Conservation (phyloP, 2,113 vertebrate species). For the Plecotus auritus region DNA sequence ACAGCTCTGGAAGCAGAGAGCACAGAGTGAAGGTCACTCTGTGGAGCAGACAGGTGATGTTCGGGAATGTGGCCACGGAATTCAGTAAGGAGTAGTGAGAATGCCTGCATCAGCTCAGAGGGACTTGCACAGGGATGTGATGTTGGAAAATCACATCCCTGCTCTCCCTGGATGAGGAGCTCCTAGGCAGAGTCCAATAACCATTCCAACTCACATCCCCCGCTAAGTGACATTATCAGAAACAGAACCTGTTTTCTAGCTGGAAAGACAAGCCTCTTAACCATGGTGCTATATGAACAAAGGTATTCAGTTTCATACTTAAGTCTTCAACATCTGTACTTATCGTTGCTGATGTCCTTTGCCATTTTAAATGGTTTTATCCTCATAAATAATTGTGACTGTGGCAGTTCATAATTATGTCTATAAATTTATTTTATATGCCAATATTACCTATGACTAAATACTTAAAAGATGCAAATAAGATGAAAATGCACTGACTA, state of each 20-base stretch:
- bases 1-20: neutral
- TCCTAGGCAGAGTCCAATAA: neutral
- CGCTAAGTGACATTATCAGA: neutral
- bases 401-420: neutral
- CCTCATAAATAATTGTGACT: neutral
- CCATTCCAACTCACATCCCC: neutral
- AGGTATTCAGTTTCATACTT: neutral
- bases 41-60: neutral
- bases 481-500: neutral
- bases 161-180: neutral
- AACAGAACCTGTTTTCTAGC: neutral
- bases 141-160: neutral
- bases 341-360: neutral
- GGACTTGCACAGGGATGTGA: neutral
- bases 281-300: neutral
- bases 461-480: neutral
- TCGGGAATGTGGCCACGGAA: neutral
- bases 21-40: neutral
- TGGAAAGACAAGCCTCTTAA: neutral
- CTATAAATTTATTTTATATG: neutral
- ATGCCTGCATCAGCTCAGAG: neutral
- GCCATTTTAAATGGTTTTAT: neutral
- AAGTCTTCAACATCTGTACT: neutral
- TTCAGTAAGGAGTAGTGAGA: neutral
- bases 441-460: neutral